phyloP scores from a whole-genome alignment of 2,797 vertebrate species.

The Pyrocephalus nanus region DNA sequence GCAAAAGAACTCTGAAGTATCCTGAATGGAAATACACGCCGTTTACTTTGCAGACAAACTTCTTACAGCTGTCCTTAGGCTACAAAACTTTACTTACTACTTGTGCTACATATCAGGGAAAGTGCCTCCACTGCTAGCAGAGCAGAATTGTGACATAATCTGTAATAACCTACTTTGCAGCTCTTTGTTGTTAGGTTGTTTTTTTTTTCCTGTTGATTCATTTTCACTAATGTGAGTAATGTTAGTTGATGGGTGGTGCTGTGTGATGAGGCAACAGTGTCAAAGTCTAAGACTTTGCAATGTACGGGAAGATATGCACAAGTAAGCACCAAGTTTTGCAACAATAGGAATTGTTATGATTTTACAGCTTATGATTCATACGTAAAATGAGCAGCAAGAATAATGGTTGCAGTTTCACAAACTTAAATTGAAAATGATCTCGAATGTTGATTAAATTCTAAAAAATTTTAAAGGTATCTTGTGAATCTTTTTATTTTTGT shows the following conservation, averaged over 20 bases:
- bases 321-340: not conserved
- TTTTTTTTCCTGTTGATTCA: not conserved
- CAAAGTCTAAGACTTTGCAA: constrained; percentile 1
- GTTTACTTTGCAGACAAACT: not conserved
- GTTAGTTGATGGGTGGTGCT: not conserved
- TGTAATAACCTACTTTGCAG: not conserved
- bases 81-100: not conserved
- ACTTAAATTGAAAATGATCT: not conserved
- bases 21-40: not conserved
- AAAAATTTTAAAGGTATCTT: not conserved
- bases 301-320: not conserved
- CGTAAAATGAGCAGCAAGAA: not conserved
- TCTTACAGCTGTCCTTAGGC: not conserved
- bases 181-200: not conserved
- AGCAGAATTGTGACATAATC: not conserved
- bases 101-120: not conserved
- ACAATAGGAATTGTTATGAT: not conserved
- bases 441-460: constrained; percentile 20
- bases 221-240: constrained; percentile 15
- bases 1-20: not conserved
- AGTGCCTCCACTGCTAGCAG: not conserved
- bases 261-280: not conserved
- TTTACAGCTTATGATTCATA: not conserved
- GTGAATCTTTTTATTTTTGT: not conserved
- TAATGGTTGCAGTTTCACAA: not conserved